Base-by-base conservation (phyloP, 2,888 invertebrate species). In the Chrysodeixis includens region DNA sequence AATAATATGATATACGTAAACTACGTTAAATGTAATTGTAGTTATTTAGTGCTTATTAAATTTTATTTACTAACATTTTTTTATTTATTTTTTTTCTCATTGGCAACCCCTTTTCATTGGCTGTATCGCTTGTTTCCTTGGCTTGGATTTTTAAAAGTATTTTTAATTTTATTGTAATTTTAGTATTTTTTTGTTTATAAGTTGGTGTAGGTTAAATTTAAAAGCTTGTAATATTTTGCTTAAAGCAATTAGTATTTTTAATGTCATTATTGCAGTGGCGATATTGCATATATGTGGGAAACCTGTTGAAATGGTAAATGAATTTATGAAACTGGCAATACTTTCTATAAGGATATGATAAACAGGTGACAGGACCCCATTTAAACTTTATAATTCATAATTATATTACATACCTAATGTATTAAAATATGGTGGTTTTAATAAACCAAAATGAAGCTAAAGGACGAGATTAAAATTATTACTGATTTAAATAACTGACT, bases 11-110 rank as follows among this genome's bases (percentile, higher is more conserved):
- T 22, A 71, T 77, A 67, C 65, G 58, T 71, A 74, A 63, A 44
- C 58, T 61, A 58, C 64, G 35, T 72, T 65, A 74, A 52, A 32
- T 77, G 78, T 78, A 74, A 74, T 62, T 72, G 74, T 78, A 78
- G 75, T 67, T 68, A 70, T 65, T 71, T 77, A 71, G 64, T 70
- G 80, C 83, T 82, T 82, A 78, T 75, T 81, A 79, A 77, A 78
- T 61, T 75, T 69, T 66, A 76, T 78, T 70, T 71, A 74, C 79
- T 80, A 76, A 82, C 63, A 70, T 69, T 66, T 62, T 60, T 71
- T 83, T 78, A 80, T 83, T 83, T 81, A 79, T 79, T 82, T 59
- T 46, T 78, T 79, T 78, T 74, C 53, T 57, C 69, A 67, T 74
- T 79, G 62, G 73, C 74, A 68, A 77, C 75, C 83, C 83, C 74